Base-by-base conservation (phyloP, 2,888 invertebrate genomes). In the Neelides folsomi region DNA sequence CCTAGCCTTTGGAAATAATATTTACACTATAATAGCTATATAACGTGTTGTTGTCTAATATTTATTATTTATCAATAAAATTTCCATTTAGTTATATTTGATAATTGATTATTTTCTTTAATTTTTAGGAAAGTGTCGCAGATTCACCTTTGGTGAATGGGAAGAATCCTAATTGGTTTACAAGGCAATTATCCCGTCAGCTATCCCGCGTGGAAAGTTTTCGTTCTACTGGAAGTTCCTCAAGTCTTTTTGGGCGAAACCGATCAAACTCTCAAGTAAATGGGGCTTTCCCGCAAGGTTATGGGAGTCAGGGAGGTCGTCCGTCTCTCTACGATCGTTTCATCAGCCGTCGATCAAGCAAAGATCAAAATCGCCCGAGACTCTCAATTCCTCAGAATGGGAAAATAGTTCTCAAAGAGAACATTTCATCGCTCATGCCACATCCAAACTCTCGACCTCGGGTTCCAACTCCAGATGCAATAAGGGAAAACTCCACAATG, bases 401-500 rank as follows among this genome's bases (percentile, higher is more conserved):
- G 1, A 35, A 51, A 15, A 50, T 47, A 16, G 55, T 58, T 12
- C 47, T 52, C 3, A 48, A 55, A 40, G 48, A 56, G 44, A 47
- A 50, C 43, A 38, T 40, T 36, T 27, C 53, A 36, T n/a, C 49
- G 38, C 34, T 59, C 45, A 42, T 52, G 53, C 54, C 57, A 19
- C 46, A 50, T 35, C 52, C 56, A 6, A 48, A 56, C 34, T 50
- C 54, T 1, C 39, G 88, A 51, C 88, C 88, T n/a, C 77, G 88
- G 49, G 87, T 89, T 63, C 88, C 88, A 38, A 88, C 88, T 7
- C 88, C 88, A 0, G 88, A 88, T 69, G 86, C 86, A 7, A 81
- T 84, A 35, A 86, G 86, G 70, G 86, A 87, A 69, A 78, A 13
- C 27, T 51, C 10, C 46, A 51, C 39, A 35, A 37, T 19, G 47